A percentile compares a stretch with the other conserved stretches of the same genome.
Evolutionary conservation across 2,113 vertebrate species (phyloP).

Genomic region (Bothrops jararaca): DNA sequence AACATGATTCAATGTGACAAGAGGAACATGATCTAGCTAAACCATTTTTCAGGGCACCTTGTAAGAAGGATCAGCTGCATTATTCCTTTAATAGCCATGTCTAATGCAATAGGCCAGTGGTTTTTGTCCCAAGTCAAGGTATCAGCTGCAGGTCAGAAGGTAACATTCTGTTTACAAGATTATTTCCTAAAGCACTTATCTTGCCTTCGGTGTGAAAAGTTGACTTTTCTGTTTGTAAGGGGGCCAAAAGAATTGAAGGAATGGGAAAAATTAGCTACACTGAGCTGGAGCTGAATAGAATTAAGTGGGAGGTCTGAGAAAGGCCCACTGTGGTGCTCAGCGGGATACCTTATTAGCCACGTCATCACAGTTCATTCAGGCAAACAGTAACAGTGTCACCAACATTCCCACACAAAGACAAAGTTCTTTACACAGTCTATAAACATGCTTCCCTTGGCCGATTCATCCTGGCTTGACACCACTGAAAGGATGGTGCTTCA

Average conservation of each 20-base stretch:
- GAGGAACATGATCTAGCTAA: constrained; percentile 70
- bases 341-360: constrained; percentile 80
- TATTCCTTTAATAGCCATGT: constrained; percentile 90
- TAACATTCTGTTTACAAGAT: constrained; percentile 92
- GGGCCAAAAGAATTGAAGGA: constrained; percentile 78
- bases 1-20: constrained; percentile 71
- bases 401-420: constrained; percentile 87
- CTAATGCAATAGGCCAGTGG: constrained; percentile 79
- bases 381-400: constrained; percentile 85
- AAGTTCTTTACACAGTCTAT: constrained; percentile 91
- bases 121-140: constrained; percentile 87
- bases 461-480: constrained; percentile 81
- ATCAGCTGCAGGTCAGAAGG: constrained; percentile 93
- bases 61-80: constrained; percentile 75
- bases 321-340: constrained; percentile 64
- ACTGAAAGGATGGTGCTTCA: constrained; percentile 70
- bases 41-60: constrained; percentile 69
- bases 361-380: constrained; percentile 86
- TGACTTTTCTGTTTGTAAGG: constrained; percentile 85
- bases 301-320: constrained; percentile 84
- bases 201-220: constrained; percentile 82
- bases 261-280: constrained; percentile 87
- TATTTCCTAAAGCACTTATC: constrained; percentile 89
- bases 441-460: constrained; percentile 83
- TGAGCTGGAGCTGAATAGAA: constrained; percentile 82